Percentiles rank a stretch among this genome's conserved stretches.
phyloP scores from a whole-genome alignment of 1,140 invertebrate genomes.

The Pachypsylla venusta region DNA sequence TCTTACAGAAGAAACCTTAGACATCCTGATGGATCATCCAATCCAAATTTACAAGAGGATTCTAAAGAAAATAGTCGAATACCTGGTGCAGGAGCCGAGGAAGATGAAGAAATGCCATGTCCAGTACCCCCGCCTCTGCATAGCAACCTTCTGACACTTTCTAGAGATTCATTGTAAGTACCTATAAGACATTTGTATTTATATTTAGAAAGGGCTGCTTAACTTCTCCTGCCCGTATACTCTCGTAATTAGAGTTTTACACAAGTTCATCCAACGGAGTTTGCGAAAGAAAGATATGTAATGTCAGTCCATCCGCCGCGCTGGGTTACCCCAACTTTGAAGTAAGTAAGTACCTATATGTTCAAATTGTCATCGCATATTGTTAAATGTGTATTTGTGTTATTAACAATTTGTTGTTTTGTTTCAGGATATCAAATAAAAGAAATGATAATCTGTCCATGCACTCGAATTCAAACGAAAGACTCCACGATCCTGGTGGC shows the following conservation, averaged over 20 bases:
- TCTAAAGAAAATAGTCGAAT: slow-evolving; percentile 24
- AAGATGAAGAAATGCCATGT: slow-evolving; percentile 24
- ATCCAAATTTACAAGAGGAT: slow-evolving; percentile 55
- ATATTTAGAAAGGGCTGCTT: too few relatives aligned
- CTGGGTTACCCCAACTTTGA: too few relatives aligned
- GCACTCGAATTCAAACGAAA: slow-evolving; percentile 6
- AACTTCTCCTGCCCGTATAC: too few relatives aligned
- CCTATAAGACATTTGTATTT: too few relatives aligned
- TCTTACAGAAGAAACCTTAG: slow-evolving; percentile 38
- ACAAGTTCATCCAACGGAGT: too few relatives aligned
- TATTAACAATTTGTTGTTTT: too few relatives aligned
- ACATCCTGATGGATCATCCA: slow-evolving; percentile 79
- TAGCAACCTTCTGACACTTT: slow-evolving; percentile 21
- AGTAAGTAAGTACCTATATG: too few relatives aligned
- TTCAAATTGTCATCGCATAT: too few relatives aligned
- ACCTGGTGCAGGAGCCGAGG: slow-evolving; percentile 21
- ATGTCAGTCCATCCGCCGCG: too few relatives aligned
- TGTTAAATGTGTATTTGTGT: too few relatives aligned
- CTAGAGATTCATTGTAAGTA: slow-evolving; percentile 18
- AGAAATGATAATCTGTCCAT: not conserved
- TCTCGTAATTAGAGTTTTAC: too few relatives aligned
- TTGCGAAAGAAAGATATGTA: too few relatives aligned
- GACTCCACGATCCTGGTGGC: slow-evolving; percentile 3
- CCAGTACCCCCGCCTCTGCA: slow-evolving; percentile 33
- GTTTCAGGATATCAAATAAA: not conserved